A percentile compares a stretch with the other conserved stretches of the same genome.
These are phyloP conservation scores for Mactra quadrangularis DNA, from an alignment of 1,140 invertebrate species.

Conservation along the genomic window DNA sequence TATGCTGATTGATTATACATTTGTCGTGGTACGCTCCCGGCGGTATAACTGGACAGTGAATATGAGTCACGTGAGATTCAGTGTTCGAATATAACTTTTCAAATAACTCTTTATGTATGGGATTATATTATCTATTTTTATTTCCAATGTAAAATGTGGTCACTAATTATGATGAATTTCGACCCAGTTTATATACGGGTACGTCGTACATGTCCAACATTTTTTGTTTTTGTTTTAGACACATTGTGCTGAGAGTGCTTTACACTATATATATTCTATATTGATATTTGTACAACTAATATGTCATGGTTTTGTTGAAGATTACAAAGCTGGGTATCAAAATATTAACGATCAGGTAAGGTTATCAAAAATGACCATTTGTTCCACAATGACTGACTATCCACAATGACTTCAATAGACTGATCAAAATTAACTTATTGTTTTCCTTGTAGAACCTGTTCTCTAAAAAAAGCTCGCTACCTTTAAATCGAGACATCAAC, in stretches of 20 bases:
- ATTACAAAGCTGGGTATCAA: background rate
- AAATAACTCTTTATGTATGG: no score
- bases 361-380: background rate
- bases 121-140: background rate
- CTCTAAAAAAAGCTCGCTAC: no score
- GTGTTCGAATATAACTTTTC: no score
- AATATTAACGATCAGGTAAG: conserved; percentile 7
- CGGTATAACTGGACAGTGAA: no score
- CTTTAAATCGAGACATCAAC: background rate
- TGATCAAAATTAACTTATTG: background rate
- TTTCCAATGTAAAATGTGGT: no score
- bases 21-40: no score
- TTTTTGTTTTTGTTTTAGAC: conserved; percentile 3
- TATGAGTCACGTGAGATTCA: no score
- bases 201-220: no score
- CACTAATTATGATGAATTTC: no score
- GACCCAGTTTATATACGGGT: no score
- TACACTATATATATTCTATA: conserved; percentile 8
- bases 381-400: background rate
- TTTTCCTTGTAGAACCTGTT: background rate
- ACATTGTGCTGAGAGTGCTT: conserved; percentile 2
- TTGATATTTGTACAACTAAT: background rate
- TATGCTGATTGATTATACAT: no score
- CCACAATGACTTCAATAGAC: background rate
- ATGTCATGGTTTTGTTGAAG: conserved; percentile 15